Percentiles rank a stretch among this genome's conserved stretches.
phyloP scores from a whole-genome alignment of 2,113 vertebrate genomes.

The Eurystomus gularis region DNA sequence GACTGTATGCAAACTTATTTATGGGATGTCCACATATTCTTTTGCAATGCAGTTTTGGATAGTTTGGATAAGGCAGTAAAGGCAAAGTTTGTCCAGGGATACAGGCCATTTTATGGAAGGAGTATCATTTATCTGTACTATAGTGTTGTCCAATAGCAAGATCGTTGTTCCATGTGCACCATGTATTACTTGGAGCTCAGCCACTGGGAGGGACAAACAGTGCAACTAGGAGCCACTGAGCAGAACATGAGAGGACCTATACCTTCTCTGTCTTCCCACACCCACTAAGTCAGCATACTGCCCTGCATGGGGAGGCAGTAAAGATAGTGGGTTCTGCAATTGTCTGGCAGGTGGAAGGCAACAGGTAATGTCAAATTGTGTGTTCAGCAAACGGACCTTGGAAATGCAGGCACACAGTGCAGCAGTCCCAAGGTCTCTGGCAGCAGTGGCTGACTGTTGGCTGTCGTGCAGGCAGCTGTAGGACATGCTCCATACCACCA shows the following conservation, averaged over 20 bases:
- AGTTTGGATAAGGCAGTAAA: neutral
- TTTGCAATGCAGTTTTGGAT: neutral
- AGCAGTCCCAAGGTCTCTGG: too few relatives aligned
- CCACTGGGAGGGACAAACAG: neutral
- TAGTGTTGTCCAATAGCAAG: neutral
- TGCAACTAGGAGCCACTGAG: neutral
- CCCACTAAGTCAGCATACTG: too few relatives aligned
- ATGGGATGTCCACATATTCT: neutral
- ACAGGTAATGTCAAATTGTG: neutral
- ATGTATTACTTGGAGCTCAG: neutral
- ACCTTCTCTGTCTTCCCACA: neutral
- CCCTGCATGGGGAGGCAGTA: too few relatives aligned
- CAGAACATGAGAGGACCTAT: neutral
- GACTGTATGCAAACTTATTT: neutral
- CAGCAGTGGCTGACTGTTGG: too few relatives aligned
- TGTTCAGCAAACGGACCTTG: neutral
- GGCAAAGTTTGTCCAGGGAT: neutral
- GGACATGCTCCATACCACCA: neutral
- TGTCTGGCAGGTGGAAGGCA: neutral
- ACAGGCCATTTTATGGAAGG: neutral
- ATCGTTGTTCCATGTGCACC: neutral
- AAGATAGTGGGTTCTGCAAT: neutral
- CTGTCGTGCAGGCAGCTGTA: neutral
- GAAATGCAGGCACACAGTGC: rapidly evolving
- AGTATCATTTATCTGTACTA: neutral